A percentile compares a stretch with the other conserved stretches of the same genome.
Evolutionary conservation across 2,888 invertebrate genomes (phyloP).

Genomic region (Entomobrya multifasciata): DNA sequence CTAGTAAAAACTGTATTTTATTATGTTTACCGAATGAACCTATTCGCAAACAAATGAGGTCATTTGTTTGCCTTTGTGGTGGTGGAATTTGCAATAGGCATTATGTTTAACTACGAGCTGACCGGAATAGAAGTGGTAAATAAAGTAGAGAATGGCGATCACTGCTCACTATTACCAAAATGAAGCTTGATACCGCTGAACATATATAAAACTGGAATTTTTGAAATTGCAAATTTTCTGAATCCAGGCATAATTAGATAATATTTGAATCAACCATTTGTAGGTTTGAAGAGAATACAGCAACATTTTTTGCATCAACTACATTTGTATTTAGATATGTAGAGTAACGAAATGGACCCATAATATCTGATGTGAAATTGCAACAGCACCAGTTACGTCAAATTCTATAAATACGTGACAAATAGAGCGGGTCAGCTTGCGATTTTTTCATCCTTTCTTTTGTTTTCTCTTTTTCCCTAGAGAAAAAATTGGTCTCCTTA

Average conservation of each 20-base stretch:
- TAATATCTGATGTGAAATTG: too few relatives aligned
- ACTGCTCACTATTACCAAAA: too few relatives aligned
- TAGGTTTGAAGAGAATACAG: too few relatives aligned
- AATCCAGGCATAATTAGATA: too few relatives aligned
- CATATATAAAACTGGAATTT: too few relatives aligned
- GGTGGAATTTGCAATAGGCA: too few relatives aligned
- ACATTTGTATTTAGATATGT: too few relatives aligned
- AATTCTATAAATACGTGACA: constrained; percentile 77
- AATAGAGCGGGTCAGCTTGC: constrained; percentile 75
- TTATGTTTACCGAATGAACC: constrained; percentile 5
- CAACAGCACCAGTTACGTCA: constrained; percentile 72
- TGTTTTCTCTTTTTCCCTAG: neutral
- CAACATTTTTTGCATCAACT: too few relatives aligned
- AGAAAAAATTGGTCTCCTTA: neutral
- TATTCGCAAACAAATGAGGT: neutral
- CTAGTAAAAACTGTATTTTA: constrained; percentile 12
- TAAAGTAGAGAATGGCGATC: neutral
- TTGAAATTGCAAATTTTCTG: too few relatives aligned
- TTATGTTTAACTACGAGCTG: neutral
- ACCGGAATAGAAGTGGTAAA: neutral
- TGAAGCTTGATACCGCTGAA: too few relatives aligned
- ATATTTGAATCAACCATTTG: too few relatives aligned
- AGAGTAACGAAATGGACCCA: too few relatives aligned
- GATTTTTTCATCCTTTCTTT: constrained; percentile 11
- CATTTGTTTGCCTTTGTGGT: neutral